Conservation (phyloP, 1,140 invertebrate genomes). For the Homarus americanus region DNA sequence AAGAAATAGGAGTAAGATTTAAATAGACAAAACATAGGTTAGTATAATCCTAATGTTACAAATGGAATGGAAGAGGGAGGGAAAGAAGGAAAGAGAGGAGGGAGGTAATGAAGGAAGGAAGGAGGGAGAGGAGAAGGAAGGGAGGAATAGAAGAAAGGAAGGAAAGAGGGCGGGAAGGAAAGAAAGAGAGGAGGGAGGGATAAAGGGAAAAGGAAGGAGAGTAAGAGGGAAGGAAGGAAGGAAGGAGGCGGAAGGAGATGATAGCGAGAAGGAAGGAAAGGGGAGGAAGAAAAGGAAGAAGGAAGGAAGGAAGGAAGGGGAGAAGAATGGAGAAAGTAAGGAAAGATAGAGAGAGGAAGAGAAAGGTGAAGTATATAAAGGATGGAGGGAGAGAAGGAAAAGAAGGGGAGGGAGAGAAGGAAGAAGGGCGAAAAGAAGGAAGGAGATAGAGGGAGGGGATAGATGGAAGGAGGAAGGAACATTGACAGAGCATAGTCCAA, state of each 20-base stretch:
- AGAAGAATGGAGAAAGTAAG: no score
- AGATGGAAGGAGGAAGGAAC: neutral
- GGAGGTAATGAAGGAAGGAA: no score
- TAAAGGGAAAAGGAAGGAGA: neutral
- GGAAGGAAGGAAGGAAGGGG: neutral
- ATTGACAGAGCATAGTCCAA: no score
- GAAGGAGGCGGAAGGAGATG: neutral
- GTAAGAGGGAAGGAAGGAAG: neutral
- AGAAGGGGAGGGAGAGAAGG: neutral
- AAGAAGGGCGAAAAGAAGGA: neutral
- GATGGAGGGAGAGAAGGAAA: neutral
- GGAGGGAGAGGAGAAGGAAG: slow-evolving; percentile 5
- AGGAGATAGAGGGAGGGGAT: no score
- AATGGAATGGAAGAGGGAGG: no score
- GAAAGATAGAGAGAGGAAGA: no score
- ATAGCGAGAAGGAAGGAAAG: neutral
- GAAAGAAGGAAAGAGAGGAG: neutral
- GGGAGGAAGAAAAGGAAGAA: neutral
- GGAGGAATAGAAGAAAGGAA: no score
- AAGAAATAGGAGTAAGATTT: no score
- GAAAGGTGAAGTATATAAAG: no score
- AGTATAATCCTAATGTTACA: no score
- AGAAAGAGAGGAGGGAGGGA: neutral
- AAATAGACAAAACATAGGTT: no score
- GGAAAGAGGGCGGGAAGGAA: neutral